phyloP scores from a whole-genome alignment of 1,140 invertebrate species.

The Drosophila sp. region DNA sequence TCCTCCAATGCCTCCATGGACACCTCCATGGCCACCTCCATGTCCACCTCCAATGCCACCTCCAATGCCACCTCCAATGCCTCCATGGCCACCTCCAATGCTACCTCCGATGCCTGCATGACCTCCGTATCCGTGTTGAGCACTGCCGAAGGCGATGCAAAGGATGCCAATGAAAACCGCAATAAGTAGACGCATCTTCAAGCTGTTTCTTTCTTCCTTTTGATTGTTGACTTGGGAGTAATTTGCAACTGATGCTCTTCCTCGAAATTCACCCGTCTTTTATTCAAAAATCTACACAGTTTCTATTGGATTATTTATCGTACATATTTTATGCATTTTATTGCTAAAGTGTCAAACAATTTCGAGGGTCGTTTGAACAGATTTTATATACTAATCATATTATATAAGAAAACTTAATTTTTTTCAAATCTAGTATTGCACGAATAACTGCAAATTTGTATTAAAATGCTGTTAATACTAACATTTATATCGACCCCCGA shows the following conservation, averaged over 20 bases:
- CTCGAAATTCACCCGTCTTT: conserved; percentile 5
- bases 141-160: conserved; percentile 15
- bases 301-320: neutral
- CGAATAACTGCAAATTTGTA: too few species aligned
- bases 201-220: neutral
- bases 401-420: too few species aligned
- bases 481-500: neutral
- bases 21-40: neutral
- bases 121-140: neutral
- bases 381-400: too few species aligned
- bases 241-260: conserved; percentile 15
- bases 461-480: neutral
- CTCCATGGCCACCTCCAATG: neutral
- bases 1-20: too few species aligned
- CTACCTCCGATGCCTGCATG: neutral
- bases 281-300: conserved; percentile 16
- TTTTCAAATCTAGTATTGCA: too few species aligned
- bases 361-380: conserved; percentile 8
- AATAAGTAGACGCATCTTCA: conserved; percentile 22
- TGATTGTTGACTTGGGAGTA: neutral
- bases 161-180: conserved; percentile 16
- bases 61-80: neutral
- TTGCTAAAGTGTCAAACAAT: neutral
- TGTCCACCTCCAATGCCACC: neutral
- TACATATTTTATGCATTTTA: neutral